Conservation (phyloP, 2,797 vertebrate species). For the Taeniopygia guttata region DNA sequence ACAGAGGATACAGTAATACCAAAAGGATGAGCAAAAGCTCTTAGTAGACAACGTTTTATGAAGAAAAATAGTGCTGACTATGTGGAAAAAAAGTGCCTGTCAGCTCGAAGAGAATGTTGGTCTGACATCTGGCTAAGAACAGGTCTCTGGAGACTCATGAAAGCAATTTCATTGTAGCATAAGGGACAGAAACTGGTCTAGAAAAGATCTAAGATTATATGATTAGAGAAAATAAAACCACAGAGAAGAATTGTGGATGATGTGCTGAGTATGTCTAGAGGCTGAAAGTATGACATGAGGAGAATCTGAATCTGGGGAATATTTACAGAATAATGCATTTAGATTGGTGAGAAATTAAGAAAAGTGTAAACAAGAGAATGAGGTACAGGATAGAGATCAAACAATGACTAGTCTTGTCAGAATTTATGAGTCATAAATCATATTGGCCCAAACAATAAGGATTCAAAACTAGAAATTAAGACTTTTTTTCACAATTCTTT, state of each 20-base stretch:
- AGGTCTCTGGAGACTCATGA: neutral
- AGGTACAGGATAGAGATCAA: neutral
- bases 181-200: neutral
- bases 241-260: neutral
- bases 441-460: neutral
- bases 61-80: neutral
- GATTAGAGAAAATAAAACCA: neutral
- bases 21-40: neutral
- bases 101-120: neutral
- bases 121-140: neutral
- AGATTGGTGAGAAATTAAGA: neutral
- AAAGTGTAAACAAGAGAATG: neutral
- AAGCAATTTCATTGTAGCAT: neutral
- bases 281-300: neutral
- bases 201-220: neutral
- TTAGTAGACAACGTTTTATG: neutral
- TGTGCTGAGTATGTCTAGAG: neutral
- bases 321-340: neutral
- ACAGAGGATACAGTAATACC: neutral
- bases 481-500: neutral
- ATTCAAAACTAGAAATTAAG: neutral
- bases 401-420: neutral
- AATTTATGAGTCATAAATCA: neutral
- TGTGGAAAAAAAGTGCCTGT: neutral
- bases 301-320: neutral